Percentiles rank a stretch among this genome's conserved stretches.
Conservation (phyloP, 1,140 invertebrate species). For the Leptestheria dahalacensis region DNA sequence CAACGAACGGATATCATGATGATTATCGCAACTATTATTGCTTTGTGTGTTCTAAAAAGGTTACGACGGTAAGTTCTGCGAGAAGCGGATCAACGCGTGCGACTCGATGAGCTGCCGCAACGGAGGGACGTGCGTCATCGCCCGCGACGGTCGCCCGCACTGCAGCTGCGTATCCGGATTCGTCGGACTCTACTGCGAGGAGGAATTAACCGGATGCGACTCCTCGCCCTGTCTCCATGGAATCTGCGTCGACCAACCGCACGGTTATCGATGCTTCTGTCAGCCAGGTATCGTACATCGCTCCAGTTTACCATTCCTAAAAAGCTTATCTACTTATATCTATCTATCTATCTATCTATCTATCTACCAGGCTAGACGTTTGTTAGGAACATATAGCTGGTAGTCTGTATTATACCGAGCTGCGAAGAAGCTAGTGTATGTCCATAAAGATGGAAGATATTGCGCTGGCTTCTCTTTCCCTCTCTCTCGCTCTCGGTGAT, state of each 20-base stretch:
- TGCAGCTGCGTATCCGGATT: constrained; percentile 29
- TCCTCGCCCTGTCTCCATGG: constrained; percentile 33
- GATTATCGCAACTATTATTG: too few relatives aligned
- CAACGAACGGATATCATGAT: too few relatives aligned
- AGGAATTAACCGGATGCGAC: constrained; percentile 28
- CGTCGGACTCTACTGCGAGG: constrained; percentile 27
- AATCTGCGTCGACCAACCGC: constrained; percentile 30
- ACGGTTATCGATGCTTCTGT: constrained; percentile 32
- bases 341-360: background rate
- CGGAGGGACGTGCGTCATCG: constrained; percentile 27
- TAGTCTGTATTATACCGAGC: too few relatives aligned
- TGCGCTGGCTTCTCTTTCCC: too few relatives aligned
- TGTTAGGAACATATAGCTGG: background rate
- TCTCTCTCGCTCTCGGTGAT: too few relatives aligned
- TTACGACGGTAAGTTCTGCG: constrained; percentile 23
- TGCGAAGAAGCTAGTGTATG: too few relatives aligned
- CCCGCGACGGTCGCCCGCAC: constrained; percentile 28
- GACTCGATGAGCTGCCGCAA: constrained; percentile 28
- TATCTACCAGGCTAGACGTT: background rate
- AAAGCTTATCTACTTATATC: background rate
- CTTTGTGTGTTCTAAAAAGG: constrained; percentile 19
- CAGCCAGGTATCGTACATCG: constrained; percentile 25
- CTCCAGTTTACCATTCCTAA: background rate
- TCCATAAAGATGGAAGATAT: too few relatives aligned
- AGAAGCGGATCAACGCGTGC: constrained; percentile 21